Base-by-base conservation (phyloP, 2,888 invertebrate species). In the Drosophila nigricruria region DNA sequence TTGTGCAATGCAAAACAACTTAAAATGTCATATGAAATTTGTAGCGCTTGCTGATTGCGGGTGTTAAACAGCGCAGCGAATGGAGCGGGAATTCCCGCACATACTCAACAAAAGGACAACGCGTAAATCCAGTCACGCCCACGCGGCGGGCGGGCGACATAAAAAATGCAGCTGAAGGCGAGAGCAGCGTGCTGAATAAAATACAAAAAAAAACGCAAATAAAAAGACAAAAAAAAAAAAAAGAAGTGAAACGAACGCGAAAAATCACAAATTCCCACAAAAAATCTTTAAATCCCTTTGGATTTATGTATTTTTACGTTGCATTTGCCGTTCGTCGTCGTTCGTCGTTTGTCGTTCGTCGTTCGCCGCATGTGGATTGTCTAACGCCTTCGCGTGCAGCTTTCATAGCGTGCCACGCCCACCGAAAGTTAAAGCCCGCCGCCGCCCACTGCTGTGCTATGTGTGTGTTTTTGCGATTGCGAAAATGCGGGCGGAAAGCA, bases 271-370 rank as follows among this genome's bases (percentile, higher is more conserved):
- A 88, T 88, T 88, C 88, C 62, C 73, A 32, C 56, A 73, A 81
- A 73, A 86, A 86, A 84, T 88, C 88, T 87, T 88, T 80, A 88
- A 88, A 88, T 88, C 87, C 87, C 73, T 47, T 64, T 66, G 84
- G 87, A 88, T 88, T 88, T 88, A 88, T 88, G 87, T 85, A 88
- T 86, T 88, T 84, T 88, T 76, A 78, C 81, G 84, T 82, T 85
- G 87, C 83, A 88, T 79, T 86, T 81, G 72, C 77, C 53, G 68
- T 10, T 30, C 30, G 69, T 70, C 53, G 69, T 57, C 38, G 38
- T 38, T 9, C 38, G n/a, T n/a, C n/a, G n/a, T n/a, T n/a, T n/a
- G n/a, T 9, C 38, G n/a, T 38, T n/a, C 8, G 69, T 70, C 53
- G 69, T 57, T 25, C 18, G 58, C 62, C 78, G 67, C 83, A 83